Evolutionary conservation across 2,797 vertebrate species (phyloP).

Genomic region (Mus caroli): DNA sequence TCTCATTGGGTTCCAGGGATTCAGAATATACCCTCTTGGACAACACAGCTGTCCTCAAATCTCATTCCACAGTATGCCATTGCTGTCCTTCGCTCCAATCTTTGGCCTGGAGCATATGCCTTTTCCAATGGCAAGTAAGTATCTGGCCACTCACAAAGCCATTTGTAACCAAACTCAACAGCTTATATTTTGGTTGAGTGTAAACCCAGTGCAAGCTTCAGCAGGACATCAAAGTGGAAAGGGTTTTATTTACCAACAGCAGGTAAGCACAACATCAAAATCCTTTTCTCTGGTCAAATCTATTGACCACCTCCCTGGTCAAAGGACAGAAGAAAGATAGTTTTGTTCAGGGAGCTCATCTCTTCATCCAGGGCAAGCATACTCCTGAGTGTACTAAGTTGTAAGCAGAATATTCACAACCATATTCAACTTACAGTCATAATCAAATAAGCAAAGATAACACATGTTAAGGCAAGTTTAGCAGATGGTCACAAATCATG

Average conservation of each 20-base stretch:
- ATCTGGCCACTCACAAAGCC: neutral
- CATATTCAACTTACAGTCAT: neutral
- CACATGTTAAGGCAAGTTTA: neutral
- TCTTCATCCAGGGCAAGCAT: neutral
- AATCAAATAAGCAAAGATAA: neutral
- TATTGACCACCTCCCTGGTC: neutral
- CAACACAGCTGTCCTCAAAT: conserved; percentile 90
- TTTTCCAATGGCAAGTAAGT: conserved; percentile 94
- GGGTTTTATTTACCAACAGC: neutral
- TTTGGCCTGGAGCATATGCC: conserved; percentile 95
- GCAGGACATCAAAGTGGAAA: neutral
- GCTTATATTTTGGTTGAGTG: neutral
- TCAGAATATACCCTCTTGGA: conserved; percentile 92
- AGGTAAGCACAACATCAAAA: neutral
- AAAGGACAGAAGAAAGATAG: neutral
- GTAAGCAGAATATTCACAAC: neutral
- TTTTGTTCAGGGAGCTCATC: neutral
- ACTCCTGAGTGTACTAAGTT: neutral
- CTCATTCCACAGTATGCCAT: conserved; percentile 92
- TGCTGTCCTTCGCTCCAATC: conserved; percentile 94
- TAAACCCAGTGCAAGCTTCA: neutral
- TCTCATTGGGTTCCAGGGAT: conserved; percentile 89
- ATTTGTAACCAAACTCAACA: neutral
- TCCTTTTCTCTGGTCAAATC: too few relatives aligned
- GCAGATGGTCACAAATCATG: neutral